Evolutionary conservation across 2,113 vertebrate species (phyloP).

Genomic region (Erinaceus europaeus): DNA sequence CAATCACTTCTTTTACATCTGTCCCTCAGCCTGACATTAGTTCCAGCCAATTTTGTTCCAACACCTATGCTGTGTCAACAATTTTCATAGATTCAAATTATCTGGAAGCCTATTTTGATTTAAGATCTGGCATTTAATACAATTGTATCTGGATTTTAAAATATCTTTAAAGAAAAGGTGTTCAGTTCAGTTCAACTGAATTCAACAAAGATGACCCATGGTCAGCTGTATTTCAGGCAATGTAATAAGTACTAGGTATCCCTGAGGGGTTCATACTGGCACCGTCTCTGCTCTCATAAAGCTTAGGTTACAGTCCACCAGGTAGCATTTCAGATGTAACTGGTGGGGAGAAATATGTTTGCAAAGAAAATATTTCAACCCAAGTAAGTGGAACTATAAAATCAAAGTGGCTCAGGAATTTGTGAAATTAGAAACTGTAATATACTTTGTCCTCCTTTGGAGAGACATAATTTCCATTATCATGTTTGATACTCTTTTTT

Average conservation of each 20-base stretch:
- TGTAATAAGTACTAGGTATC: background rate
- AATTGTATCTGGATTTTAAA: background rate
- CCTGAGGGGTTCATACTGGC: background rate
- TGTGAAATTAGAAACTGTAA: background rate
- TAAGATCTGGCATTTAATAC: background rate
- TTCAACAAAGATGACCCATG: background rate
- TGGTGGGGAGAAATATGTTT: background rate
- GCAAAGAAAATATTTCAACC: background rate
- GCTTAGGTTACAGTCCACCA: background rate
- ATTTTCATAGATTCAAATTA: background rate
- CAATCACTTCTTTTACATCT: too few relatives aligned
- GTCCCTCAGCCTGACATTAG: too few relatives aligned
- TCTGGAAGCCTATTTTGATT: background rate
- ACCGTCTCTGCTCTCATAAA: background rate
- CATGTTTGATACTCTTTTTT: background rate
- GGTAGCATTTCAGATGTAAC: background rate
- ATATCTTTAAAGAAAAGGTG: background rate
- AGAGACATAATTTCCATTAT: background rate
- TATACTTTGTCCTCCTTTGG: background rate
- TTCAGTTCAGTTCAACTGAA: background rate
- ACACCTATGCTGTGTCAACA: too few relatives aligned
- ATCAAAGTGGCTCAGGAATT: background rate
- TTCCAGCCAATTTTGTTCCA: too few relatives aligned
- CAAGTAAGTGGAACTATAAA: background rate
- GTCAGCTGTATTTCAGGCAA: background rate